phyloP scores from a whole-genome alignment of 2,113 vertebrate genomes.

The pig (Sus scrofa) region T2T-Sscrofa CM000820.6:77386001-77386500 shows the following conservation, averaged over 20 bases:
- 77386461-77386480: conserved; percentile 11
- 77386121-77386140: neutral
- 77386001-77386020: neutral
- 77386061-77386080: conserved; percentile 32
- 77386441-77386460: neutral
- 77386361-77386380: conserved; percentile 46
- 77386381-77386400: neutral
- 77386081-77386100: neutral
- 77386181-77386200: neutral
- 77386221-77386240: conserved; percentile 11
- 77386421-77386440: conserved; percentile 21
- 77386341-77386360: conserved; percentile 2
- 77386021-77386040: neutral
- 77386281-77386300: conserved; percentile 36
- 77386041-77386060: conserved; percentile 12
- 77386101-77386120: neutral
- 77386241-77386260: conserved; percentile 12
- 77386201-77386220: neutral
- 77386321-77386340: conserved; percentile 45
- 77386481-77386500: neutral
- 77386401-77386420: neutral
- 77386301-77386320: conserved; percentile 9
- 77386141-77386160: neutral
- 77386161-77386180: neutral
- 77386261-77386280: neutral